Conservation (phyloP, 2,113 vertebrate species). For the Nymphicus hollandicus region DNA sequence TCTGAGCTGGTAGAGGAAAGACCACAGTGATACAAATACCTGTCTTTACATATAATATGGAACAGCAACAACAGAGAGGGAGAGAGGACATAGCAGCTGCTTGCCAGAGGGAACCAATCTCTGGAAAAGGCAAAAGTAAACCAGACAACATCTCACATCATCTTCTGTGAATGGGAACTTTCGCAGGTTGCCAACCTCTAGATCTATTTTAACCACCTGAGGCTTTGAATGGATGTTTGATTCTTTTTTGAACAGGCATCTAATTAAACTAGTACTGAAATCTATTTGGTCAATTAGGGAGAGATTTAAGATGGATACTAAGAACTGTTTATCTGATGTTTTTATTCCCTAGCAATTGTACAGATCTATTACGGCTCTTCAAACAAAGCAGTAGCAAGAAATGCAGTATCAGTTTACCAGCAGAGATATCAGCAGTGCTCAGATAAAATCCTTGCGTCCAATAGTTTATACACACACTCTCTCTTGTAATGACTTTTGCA, state of each 20-base stretch:
- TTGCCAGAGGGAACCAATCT: not conserved
- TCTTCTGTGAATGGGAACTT: not conserved
- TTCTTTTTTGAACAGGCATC: constrained; percentile 12
- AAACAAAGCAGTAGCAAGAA: constrained; percentile 25
- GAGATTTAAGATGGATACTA: not conserved
- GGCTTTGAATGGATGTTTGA: not conserved
- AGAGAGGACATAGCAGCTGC: not conserved
- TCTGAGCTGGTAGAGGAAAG: not conserved
- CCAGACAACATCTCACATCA: not conserved
- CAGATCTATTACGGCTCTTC: constrained; percentile 11
- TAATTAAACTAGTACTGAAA: constrained; percentile 46
- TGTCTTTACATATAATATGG: not conserved
- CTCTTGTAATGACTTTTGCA: constrained; percentile 16
- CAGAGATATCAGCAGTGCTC: not conserved
- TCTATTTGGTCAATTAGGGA: constrained; percentile 25
- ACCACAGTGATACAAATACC: not conserved
- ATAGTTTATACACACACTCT: not conserved
- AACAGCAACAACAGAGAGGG: not conserved
- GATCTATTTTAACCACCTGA: not conserved
- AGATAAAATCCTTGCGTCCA: constrained; percentile 28
- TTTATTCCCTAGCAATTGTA: not conserved
- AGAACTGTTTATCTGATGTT: constrained; percentile 28
- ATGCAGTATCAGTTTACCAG: constrained; percentile 41
- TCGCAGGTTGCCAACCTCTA: not conserved
- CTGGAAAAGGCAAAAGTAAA: not conserved